Conservation (phyloP, 2,888 invertebrate species). For the Macrophya alboannulata region DNA sequence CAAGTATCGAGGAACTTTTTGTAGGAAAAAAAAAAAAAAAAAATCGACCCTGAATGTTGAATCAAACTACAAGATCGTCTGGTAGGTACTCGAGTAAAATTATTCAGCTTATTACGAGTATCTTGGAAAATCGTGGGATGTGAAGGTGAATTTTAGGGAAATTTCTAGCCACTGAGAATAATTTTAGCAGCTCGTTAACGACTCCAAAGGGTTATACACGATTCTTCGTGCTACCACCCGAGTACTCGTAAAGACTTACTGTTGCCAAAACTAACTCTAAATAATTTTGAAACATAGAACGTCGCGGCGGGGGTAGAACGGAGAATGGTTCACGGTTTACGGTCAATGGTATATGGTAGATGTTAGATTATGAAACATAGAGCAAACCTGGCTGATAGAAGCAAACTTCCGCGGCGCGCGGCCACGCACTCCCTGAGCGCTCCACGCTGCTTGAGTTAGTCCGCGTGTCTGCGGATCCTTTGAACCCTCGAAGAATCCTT, state of each 20-base stretch:
- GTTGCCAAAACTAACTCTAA: neutral
- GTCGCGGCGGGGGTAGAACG: neutral
- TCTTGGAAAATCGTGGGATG: neutral
- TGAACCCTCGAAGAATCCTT: conserved; percentile 67
- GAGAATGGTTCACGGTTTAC: conserved; percentile 19
- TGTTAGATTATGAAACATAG: conserved; percentile 30
- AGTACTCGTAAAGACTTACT: neutral
- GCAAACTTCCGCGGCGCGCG: conserved; percentile 78
- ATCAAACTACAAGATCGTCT: neutral
- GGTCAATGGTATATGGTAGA: conserved; percentile 39
- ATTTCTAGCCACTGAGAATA: neutral
- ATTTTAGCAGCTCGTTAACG: conserved; percentile 33
- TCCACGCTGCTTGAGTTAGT: conserved; percentile 78
- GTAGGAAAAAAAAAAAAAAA: neutral
- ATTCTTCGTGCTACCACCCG: neutral
- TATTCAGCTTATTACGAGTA: conserved; percentile 9
- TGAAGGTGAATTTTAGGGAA: neutral
- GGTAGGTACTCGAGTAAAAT: neutral
- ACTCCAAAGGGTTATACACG: neutral
- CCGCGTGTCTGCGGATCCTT: conserved; percentile 76
- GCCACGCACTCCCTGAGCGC: conserved; percentile 78
- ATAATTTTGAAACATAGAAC: conserved; percentile 12
- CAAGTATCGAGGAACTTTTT: neutral
- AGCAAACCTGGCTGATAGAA: conserved; percentile 76
- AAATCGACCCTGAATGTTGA: neutral